Evolutionary conservation across 2,113 vertebrate genomes (phyloP).

Genomic region (Zosterops hypoxanthus): DNA sequence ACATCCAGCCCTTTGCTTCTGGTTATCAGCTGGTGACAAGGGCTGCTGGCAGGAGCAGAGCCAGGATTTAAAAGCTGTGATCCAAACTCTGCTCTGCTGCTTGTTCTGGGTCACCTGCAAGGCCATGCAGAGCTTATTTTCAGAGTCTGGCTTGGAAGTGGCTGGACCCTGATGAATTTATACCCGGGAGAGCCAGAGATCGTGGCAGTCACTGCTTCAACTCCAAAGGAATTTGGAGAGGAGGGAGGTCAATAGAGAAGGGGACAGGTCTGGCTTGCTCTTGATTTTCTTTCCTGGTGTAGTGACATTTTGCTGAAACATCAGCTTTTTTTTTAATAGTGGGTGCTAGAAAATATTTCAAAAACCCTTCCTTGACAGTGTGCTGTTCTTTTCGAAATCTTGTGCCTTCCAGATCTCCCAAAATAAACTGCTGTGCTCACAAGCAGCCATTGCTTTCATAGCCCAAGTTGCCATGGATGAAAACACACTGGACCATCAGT

Average conservation of each 20-base stretch:
- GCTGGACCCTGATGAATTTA: not conserved
- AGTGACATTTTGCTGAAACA: not conserved
- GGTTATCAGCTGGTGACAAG: not conserved
- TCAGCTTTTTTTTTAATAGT: not conserved
- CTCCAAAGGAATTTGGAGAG: not conserved
- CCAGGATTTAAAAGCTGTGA: not conserved
- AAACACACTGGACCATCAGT: not conserved
- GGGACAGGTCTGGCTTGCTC: not conserved
- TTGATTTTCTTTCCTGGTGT: not conserved
- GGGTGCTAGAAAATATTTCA: not conserved
- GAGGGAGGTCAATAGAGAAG: not conserved
- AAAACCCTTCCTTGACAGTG: not conserved
- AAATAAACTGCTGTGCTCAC: not conserved
- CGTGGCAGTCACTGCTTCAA: not conserved
- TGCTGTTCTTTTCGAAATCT: not conserved
- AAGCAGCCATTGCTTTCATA: not conserved
- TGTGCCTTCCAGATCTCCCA: not conserved
- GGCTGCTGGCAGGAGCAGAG: not conserved
- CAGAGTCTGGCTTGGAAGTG: not conserved
- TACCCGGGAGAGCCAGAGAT: not conserved
- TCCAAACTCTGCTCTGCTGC: not conserved
- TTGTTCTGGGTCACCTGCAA: not conserved
- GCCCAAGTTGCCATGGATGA: fast-evolving
- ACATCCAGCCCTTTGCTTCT: not conserved
- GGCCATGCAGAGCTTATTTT: not conserved